phyloP scores from a whole-genome alignment of 2,888 invertebrate genomes.

The Trichopoda pennipes region DNA sequence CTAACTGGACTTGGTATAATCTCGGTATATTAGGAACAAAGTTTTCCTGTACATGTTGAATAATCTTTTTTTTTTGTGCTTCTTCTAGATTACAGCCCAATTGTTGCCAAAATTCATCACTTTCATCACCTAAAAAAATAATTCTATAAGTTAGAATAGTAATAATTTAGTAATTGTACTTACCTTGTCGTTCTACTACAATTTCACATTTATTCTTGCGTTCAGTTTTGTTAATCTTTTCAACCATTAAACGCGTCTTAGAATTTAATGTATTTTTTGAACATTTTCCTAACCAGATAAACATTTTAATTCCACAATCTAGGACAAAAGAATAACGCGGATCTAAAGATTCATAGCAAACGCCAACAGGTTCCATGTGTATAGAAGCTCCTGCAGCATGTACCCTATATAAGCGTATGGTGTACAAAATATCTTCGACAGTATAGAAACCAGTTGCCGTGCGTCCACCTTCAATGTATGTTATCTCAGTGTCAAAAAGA shows the following conservation, averaged over 20 bases:
- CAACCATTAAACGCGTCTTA: conserved; percentile 89
- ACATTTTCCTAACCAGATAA: conserved; percentile 90
- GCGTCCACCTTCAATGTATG: conserved; percentile 97
- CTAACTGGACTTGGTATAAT: conserved; percentile 96
- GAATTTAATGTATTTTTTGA: conserved; percentile 94
- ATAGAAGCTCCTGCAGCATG: conserved; percentile 93
- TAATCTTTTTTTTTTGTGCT: conserved; percentile 80
- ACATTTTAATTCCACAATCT: conserved; percentile 92
- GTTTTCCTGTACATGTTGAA: conserved; percentile 77
- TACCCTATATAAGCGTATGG: conserved; percentile 92
- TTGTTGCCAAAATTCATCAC: conserved; percentile 90
- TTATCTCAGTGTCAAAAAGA: conserved; percentile 93
- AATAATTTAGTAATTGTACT: neutral
- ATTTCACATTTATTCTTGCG: conserved; percentile 97
- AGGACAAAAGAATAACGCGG: conserved; percentile 95
- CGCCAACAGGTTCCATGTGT: conserved; percentile 93
- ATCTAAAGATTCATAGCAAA: conserved; percentile 89
- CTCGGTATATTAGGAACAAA: conserved; percentile 83
- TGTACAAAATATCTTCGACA: conserved; percentile 94
- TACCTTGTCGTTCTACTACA: conserved; percentile 88
- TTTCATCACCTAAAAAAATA: conserved; percentile 84
- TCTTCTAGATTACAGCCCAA: conserved; percentile 82
- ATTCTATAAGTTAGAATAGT: neutral
- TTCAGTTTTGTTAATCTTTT: conserved; percentile 99
- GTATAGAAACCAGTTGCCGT: conserved; percentile 98